Conservation (phyloP, 2,113 vertebrate species). For the Corydoras maculifer region DNA sequence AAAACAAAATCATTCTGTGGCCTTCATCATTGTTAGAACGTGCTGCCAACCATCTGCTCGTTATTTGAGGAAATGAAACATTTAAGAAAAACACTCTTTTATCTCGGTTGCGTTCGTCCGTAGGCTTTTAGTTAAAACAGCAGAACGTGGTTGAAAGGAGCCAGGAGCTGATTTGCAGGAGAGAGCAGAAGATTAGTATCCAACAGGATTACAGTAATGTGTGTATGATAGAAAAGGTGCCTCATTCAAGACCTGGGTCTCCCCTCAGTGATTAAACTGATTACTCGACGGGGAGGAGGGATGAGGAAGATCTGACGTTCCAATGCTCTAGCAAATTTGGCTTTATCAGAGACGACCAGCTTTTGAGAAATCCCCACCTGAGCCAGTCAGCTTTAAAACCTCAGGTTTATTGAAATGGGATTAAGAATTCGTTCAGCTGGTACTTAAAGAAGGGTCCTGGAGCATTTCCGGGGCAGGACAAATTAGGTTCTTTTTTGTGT, state of each 20-base stretch:
- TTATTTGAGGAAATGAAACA: conserved; percentile 21
- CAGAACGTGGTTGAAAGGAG: conserved; percentile 31
- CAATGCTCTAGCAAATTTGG: conserved; percentile 6
- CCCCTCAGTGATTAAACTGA: conserved; percentile 33
- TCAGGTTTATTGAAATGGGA: no score
- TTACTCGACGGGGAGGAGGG: conserved; percentile 18
- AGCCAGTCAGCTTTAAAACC: conserved; percentile 18
- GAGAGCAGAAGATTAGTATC: conserved; percentile 21
- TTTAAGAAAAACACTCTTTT: conserved; percentile 28
- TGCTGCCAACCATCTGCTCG: conserved; percentile 12
- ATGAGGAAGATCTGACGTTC: conserved; percentile 2
- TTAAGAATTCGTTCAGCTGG: no score
- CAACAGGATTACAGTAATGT: conserved; percentile 27
- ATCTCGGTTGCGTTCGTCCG: conserved; percentile 33
- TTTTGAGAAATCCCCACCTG: conserved; percentile 7
- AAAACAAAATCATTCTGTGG: neutral
- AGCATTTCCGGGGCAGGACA: no score
- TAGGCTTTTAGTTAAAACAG: conserved; percentile 30
- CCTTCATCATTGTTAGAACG: conserved; percentile 2
- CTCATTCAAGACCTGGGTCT: conserved; percentile 6
- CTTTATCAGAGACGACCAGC: neutral
- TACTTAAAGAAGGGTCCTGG: no score
- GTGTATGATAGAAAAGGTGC: conserved; percentile 8
- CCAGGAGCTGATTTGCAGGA: conserved; percentile 35
- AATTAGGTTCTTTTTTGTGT: no score